Base-by-base conservation (phyloP, 2,797 vertebrate species). In the Sandelia bainsii region DNA sequence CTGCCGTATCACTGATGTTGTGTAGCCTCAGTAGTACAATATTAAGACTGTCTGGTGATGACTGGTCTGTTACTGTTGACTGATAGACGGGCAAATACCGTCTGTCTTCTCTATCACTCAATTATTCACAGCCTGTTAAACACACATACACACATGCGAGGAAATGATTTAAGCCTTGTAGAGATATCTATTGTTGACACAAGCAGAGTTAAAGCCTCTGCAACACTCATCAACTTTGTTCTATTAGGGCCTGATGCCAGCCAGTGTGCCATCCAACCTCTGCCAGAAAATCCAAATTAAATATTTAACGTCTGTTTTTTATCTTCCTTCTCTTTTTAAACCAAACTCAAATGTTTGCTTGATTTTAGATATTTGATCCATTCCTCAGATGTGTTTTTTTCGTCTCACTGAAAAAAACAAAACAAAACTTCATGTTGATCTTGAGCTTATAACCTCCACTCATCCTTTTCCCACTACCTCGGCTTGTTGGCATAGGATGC, bases 161-260 rank as follows among this genome's bases (percentile, higher is more conserved):
- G 45, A 11, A 10, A 50, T 52, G 40, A 14, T 52, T 49, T 51
- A 53, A 77, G 37, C 44, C 40, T 27, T n/a, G 51, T n/a, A 29
- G 20, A 62, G 52, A 59, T 29, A 49, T 75, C 44, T 64, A 2
- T 17, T 80, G 63, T 77, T 79, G 75, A 83, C 78, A 53, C 54
- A 46, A 58, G 74, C 53, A 17, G 51, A 77, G 59, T 60, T 68
- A 62, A 75, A 72, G 34, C 49, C 32, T 51, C 59, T 58, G 60
- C 22, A 22, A 22, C 49, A 42, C 60, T 69, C 68, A 59, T 65
- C 39, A 59, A 3, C 61, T 64, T 34, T 62, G 34, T 39, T 23
- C 46, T 58, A 53, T 65, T 37, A 49, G 37, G 75, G 14, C 27
- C 4, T 20, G 49, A 60, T 39, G 66, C 58, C 58, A 49, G 27